Base-by-base conservation (phyloP, 2,797 vertebrate genomes). In the Tangara arthus region DNA sequence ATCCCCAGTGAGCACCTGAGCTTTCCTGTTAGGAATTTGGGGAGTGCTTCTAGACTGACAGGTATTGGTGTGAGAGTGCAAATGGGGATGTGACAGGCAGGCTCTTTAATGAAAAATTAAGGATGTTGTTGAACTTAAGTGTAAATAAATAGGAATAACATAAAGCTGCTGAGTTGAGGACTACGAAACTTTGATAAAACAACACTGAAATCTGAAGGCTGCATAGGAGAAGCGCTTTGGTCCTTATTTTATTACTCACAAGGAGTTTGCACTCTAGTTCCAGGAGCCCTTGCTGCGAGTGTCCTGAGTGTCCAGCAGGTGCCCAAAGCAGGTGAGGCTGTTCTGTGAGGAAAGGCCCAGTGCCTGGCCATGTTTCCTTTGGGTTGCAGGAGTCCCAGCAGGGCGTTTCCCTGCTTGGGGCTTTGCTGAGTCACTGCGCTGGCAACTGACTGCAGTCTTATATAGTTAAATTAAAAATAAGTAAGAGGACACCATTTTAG, bases 401-500 rank as follows among this genome's bases (percentile, higher is more conserved):
- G 23, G 44, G 84, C 70, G 24, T 60, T 87, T 41, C 57, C 66
- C 57, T 85, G 55, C 24, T 7, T 4, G 4, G 61, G 56, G 49
- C 56, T 86, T 60, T 89, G 91, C 95, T 93, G 91, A 94, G 77
- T 95, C 75, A 88, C n/a, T 6, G 46, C 0, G 0, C 64, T 89
- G 82, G 53, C 83, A 47, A 12, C 81, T 64, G 56, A 10, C 49
- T 66, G 71, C 56, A 94, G 66, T 80, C 53, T 70, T 66, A 27
- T 35, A 18, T 15, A 44, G 61, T 41, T 61, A 34, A 49, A 57
- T 87, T 92, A 83, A 87, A 95, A 95, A 93, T 85, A 86, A 77
- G 55, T 24, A 22, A 75, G 68, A 80, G 12, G 46, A 68, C 35
- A 59, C 46, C 39, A 18, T 82, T 95, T 92, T 82, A 84, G 70